These are phyloP conservation scores for Drosophila greeni DNA, from an alignment of 2,888 invertebrate species.

Conservation along the genomic window DNA sequence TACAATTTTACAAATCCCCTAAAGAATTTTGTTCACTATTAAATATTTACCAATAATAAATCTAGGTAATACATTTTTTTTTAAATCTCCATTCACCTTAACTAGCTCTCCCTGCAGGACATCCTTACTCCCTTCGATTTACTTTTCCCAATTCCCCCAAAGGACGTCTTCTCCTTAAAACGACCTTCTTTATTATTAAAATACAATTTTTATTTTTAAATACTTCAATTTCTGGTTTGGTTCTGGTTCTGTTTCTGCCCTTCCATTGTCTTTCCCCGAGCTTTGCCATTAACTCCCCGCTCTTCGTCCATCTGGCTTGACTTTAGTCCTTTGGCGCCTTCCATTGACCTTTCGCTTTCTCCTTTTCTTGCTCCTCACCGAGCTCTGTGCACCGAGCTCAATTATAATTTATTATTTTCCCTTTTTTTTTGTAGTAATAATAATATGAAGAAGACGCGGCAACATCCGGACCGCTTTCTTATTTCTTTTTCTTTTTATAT, in stretches of 20 bases:
- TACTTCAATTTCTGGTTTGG: slow-evolving; percentile 35
- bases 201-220: slow-evolving; percentile 44
- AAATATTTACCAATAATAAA: not conserved
- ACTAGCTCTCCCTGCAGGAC: slow-evolving; percentile 8
- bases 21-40: not conserved
- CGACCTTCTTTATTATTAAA: slow-evolving; percentile 42
- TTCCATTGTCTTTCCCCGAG: slow-evolving; percentile 20
- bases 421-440: slow-evolving; percentile 41
- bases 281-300: not conserved
- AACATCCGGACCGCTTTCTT: slow-evolving; percentile 44
- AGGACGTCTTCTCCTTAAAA: slow-evolving; percentile 1
- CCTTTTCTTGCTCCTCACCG: slow-evolving; percentile 6
- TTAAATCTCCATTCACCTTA: not conserved
- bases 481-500: slow-evolving; percentile 34
- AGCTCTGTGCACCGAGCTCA: slow-evolving; percentile 44
- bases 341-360: slow-evolving; percentile 43
- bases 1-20: no score
- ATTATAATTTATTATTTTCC: slow-evolving; percentile 70
- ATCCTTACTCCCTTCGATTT: not conserved
- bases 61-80: not conserved
- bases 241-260: slow-evolving; percentile 21
- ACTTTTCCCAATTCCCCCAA: not conserved
- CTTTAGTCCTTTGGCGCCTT: slow-evolving; percentile 49
- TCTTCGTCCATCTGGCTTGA: slow-evolving; percentile 17
- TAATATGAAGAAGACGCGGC: slow-evolving; percentile 44